Base-by-base conservation (phyloP, 2,797 vertebrate genomes). In the Takifugu ocellatus region DNA sequence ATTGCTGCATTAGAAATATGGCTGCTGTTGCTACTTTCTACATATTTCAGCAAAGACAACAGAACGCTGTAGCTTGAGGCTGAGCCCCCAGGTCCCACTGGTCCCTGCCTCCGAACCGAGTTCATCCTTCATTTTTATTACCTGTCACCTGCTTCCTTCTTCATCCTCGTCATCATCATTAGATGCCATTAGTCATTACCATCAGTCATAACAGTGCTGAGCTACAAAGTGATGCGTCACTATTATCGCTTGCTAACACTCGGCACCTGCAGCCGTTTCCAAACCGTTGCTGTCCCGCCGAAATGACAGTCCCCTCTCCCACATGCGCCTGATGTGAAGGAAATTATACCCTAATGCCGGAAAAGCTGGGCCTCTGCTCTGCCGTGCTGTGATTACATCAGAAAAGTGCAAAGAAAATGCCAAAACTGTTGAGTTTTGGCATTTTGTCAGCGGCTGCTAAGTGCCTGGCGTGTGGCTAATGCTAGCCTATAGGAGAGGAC, bases 151-250 rank as follows among this genome's bases (percentile, higher is more conserved):
- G 50, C 67, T 75, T 76, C 76, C 82, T 86, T 83, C 83, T 86
- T 86, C 85, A 84, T 88, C 85, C 85, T 82, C 84, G 78, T 87
- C 84, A 87, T 85, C 84, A 81, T 88, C 84, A 87, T 87, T 84
- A 85, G 74, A 82, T 67, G 66, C 72, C 82, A 85, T 89, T 87
- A 87, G 78, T 86, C 85, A 84, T 88, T 69, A 68, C 70, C 84
- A 78, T 86, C 83, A 80, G 61, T 78, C 70, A 67, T 52, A 77
- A 73, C 79, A 72, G 79, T 77, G 75, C 62, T 75, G 81, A 72
- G 68, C 79, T 80, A 81, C 74, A 77, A 78, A 82, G 82, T 81
- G 47, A 83, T 88, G 74, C 54, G 84, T 88, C 88, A 89, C 79
- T 87, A 82, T 85, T 88, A 86, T 86, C 83, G 82, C 81, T 73